Evolutionary conservation across 2,888 invertebrate genomes (phyloP).

Genomic region (Lithodes maja): DNA sequence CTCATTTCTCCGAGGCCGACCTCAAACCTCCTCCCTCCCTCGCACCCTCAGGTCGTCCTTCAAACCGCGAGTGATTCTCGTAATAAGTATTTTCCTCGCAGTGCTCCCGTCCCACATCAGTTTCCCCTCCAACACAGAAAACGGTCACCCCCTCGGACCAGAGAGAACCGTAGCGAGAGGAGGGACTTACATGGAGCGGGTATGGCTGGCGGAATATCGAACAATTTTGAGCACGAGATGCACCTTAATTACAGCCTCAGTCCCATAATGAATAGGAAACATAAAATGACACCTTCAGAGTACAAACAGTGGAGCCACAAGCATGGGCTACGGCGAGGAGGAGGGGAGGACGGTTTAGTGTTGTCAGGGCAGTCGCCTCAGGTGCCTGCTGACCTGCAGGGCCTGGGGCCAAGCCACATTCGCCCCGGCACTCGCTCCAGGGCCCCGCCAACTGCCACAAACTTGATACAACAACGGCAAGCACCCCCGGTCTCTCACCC

Average conservation of each 20-base stretch:
- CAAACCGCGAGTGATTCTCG: not conserved
- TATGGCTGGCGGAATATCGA: not conserved
- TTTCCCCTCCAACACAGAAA: slow-evolving; percentile 20
- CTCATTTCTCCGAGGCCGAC: slow-evolving; percentile 18
- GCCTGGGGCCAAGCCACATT: not conserved
- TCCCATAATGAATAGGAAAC: slow-evolving; percentile 49
- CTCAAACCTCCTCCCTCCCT: slow-evolving; percentile 32
- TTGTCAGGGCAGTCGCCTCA: not conserved
- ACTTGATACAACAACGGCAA: not conserved
- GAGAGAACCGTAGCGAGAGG: not conserved
- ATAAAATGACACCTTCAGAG: slow-evolving; percentile 40
- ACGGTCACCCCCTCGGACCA: slow-evolving; percentile 3
- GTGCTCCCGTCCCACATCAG: not conserved
- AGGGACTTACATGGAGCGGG: not conserved
- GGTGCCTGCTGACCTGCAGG: not conserved
- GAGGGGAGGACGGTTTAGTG: not conserved
- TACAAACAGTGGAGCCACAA: slow-evolving; percentile 20
- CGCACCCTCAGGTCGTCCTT: slow-evolving; percentile 4
- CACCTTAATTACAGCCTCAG: slow-evolving; percentile 31
- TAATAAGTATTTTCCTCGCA: not conserved
- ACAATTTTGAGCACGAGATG: not conserved
- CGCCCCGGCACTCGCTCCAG: not conserved
- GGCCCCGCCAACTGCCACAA: not conserved
- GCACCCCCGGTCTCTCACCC: not conserved
- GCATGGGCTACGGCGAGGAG: not conserved